Percentiles rank a stretch among this genome's conserved stretches.
phyloP scores from a whole-genome alignment of 2,888 invertebrate genomes.

The Xanthorhoe designata region DNA sequence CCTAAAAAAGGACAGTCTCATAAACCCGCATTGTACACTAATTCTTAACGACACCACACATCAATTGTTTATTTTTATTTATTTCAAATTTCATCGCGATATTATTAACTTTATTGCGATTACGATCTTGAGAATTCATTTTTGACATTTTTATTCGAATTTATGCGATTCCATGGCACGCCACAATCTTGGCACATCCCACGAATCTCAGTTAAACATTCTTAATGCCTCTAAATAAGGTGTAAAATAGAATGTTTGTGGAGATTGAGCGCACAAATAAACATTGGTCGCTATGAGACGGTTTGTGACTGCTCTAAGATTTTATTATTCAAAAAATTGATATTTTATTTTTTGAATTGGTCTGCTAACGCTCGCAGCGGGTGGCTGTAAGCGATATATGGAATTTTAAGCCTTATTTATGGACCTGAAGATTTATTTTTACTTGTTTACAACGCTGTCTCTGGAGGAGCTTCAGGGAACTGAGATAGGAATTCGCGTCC shows the following conservation, averaged over 20 bases:
- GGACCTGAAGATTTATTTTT: constrained; percentile 54
- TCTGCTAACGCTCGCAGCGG: constrained; percentile 82
- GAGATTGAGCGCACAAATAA: constrained; percentile 45
- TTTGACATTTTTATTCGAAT: constrained; percentile 84
- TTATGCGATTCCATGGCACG: constrained; percentile 73
- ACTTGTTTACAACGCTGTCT: constrained; percentile 45
- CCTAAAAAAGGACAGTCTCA: constrained; percentile 47
- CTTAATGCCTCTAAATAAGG: constrained; percentile 58
- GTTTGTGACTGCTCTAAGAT: constrained; percentile 81
- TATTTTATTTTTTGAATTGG: constrained; percentile 81
- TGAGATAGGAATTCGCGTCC: constrained; percentile 67
- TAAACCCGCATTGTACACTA: constrained; percentile 69
- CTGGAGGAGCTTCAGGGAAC: constrained; percentile 73
- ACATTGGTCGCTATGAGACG: constrained; percentile 63
- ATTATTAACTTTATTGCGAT: constrained; percentile 84
- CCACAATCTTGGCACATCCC: constrained; percentile 49
- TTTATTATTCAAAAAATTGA: constrained; percentile 83
- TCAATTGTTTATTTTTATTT: constrained; percentile 79
- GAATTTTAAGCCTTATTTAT: constrained; percentile 54
- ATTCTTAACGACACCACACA: constrained; percentile 71
- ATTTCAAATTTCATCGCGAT: constrained; percentile 81
- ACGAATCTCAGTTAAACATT: constrained; percentile 28
- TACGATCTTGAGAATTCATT: constrained; percentile 83
- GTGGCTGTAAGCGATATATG: constrained; percentile 54
- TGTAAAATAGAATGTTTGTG: constrained; percentile 49